Percentiles rank a stretch among this genome's conserved stretches.
phyloP scores from a whole-genome alignment of 2,888 invertebrate species.

The Amiota mariae region DNA sequence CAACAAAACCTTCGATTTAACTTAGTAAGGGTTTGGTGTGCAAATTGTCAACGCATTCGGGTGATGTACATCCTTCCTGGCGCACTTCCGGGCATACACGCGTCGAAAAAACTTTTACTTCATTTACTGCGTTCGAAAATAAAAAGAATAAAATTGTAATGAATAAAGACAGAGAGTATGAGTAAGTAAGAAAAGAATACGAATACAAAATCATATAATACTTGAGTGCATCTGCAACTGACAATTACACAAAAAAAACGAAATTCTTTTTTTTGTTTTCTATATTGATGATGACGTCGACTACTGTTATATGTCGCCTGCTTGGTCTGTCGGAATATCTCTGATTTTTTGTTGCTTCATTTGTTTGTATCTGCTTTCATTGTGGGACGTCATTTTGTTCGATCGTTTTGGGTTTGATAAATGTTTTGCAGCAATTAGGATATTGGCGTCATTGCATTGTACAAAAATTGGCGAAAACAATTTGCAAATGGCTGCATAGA shows the following conservation, averaged over 20 bases:
- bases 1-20: neutral
- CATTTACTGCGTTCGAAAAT: neutral
- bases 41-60: slow-evolving; percentile 66
- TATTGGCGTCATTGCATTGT: slow-evolving; percentile 26
- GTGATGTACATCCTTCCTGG: slow-evolving; percentile 67
- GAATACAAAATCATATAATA: slow-evolving; percentile 52
- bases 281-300: slow-evolving; percentile 4
- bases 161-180: slow-evolving; percentile 13
- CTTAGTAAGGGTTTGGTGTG: slow-evolving; percentile 34
- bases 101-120: slow-evolving; percentile 56
- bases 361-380: slow-evolving; percentile 8
- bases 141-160: slow-evolving; percentile 43
- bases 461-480: slow-evolving; percentile 27
- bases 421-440: slow-evolving; percentile 34
- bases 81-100: slow-evolving; percentile 69
- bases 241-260: slow-evolving; percentile 51
- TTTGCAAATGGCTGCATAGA: slow-evolving; percentile 26
- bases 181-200: slow-evolving; percentile 3
- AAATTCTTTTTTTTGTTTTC: neutral
- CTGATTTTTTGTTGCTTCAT: slow-evolving; percentile 15
- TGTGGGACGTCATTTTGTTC: neutral
- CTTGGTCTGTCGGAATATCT: neutral
- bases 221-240: slow-evolving; percentile 68
- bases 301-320: slow-evolving; percentile 8
- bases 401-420: slow-evolving; percentile 26